Evolutionary conservation across 1,140 invertebrate species (phyloP).

Genomic region (Stenopsyche tienmushanensis): DNA sequence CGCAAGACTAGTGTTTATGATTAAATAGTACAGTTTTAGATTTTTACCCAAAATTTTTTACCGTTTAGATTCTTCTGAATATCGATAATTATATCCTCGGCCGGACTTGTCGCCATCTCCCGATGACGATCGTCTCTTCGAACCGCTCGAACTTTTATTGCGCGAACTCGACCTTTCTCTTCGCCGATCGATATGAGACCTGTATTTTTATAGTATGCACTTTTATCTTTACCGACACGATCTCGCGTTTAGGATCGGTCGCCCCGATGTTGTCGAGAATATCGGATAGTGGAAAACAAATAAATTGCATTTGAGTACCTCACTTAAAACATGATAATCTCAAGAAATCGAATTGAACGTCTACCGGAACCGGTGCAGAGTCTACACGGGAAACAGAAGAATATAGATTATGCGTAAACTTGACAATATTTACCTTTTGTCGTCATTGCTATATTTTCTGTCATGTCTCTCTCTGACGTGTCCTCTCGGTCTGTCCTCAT

Average conservation of each 20-base stretch:
- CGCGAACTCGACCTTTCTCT: slow-evolving; percentile 32
- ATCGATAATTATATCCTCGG: slow-evolving; percentile 12
- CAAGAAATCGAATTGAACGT: no score
- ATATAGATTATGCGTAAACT: not conserved
- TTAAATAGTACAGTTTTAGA: no score
- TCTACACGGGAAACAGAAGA: no score
- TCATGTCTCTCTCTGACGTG: slow-evolving; percentile 27
- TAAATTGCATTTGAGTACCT: no score
- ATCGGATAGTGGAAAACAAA: no score
- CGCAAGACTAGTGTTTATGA: not conserved
- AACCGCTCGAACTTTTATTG: slow-evolving; percentile 23
- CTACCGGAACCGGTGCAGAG: no score
- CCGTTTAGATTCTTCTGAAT: slow-evolving; percentile 7
- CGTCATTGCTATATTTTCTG: not conserved
- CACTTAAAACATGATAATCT: no score
- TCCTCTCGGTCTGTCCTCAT: slow-evolving; percentile 35
- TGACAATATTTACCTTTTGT: slow-evolving; percentile 15
- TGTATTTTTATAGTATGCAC: no score
- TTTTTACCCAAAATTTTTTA: not conserved
- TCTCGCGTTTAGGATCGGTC: no score
- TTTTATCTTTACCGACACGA: no score
- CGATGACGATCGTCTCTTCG: slow-evolving; percentile 28
- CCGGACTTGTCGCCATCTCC: slow-evolving; percentile 28
- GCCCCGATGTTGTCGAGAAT: no score
- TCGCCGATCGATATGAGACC: slow-evolving; percentile 28